A percentile compares a stretch with the other conserved stretches of the same genome.
These are phyloP conservation scores for Takifugu ocellatus DNA, from an alignment of 2,797 vertebrate genomes.

Conservation along the genomic window DNA sequence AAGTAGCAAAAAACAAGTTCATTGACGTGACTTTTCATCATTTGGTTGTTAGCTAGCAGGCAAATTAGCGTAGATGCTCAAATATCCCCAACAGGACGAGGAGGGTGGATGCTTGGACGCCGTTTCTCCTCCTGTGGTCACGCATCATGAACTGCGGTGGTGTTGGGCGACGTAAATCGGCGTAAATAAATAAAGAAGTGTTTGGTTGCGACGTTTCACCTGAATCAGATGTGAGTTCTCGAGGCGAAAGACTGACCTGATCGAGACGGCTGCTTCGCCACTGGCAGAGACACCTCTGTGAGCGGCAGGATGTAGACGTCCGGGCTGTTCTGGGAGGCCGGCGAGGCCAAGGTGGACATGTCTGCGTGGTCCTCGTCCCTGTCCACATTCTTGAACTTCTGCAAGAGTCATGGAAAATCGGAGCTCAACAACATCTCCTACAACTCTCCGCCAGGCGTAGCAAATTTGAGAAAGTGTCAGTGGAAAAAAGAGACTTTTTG, in stretches of 20 bases:
- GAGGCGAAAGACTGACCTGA: slow-evolving; percentile 77
- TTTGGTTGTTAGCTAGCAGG: too few species aligned
- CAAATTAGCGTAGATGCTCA: too few species aligned
- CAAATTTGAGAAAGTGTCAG: neutral
- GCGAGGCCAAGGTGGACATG: slow-evolving; percentile 83
- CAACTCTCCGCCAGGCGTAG: too few species aligned
- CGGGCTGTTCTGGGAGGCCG: slow-evolving; percentile 80
- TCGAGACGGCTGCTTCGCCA: slow-evolving; percentile 85
- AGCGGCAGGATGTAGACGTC: slow-evolving; percentile 96
- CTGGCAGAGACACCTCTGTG: slow-evolving; percentile 87
- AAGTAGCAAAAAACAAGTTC: neutral
- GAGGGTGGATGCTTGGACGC: neutral
- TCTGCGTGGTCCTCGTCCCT: slow-evolving; percentile 85
- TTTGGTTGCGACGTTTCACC: neutral
- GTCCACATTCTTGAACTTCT: slow-evolving; percentile 95
- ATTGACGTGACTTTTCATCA: too few species aligned
- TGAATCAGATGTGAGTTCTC: neutral
- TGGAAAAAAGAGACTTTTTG: slow-evolving; percentile 6
- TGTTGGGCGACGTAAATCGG: neutral
- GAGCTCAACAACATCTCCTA: neutral
- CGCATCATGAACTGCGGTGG: neutral
- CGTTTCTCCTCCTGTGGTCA: neutral
- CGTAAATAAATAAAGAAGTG: neutral
- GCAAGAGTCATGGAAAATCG: slow-evolving; percentile 13
- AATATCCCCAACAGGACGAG: too few species aligned